These are phyloP conservation scores for Scartelaos histophorus DNA, from an alignment of 2,113 vertebrate genomes.

Conservation along the genomic window DNA sequence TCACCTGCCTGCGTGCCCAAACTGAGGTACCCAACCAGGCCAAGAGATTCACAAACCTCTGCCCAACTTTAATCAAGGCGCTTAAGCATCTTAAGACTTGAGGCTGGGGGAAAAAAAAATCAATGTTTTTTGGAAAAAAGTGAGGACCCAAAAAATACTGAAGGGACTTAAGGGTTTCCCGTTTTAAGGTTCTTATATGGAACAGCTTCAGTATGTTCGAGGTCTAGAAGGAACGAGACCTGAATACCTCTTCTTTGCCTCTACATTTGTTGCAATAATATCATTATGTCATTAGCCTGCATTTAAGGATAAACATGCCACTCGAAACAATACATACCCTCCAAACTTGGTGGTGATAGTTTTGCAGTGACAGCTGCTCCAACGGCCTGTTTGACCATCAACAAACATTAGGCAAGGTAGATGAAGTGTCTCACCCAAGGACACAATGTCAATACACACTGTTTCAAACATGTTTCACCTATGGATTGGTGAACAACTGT, in stretches of 20 bases:
- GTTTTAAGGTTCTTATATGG: not conserved
- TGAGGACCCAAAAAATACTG: not conserved
- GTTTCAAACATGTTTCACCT: not conserved
- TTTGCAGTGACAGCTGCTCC: no score
- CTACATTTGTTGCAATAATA: not conserved
- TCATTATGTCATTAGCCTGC: not conserved
- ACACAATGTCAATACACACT: not conserved
- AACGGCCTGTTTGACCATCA: no score
- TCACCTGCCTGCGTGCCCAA: constrained; percentile 70
- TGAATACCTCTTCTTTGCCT: no score
- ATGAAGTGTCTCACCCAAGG: not conserved
- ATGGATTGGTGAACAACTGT: not conserved
- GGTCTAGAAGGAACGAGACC: no score
- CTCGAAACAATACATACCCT: not conserved
- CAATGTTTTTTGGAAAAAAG: constrained; percentile 13
- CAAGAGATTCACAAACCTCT: constrained; percentile 32
- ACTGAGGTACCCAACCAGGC: constrained; percentile 50
- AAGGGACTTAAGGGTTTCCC: not conserved
- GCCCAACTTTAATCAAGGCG: constrained; percentile 57
- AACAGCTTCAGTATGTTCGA: not conserved
- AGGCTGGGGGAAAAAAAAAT: constrained; percentile 28
- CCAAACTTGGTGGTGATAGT: not conserved
- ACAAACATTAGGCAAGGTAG: not conserved
- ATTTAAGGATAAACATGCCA: not conserved
- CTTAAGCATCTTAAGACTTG: constrained; percentile 65